Percentiles rank a stretch among this genome's conserved stretches.
Evolutionary conservation across 1,140 invertebrate species (phyloP).

Genomic region (Neodiprion virginianus): DNA sequence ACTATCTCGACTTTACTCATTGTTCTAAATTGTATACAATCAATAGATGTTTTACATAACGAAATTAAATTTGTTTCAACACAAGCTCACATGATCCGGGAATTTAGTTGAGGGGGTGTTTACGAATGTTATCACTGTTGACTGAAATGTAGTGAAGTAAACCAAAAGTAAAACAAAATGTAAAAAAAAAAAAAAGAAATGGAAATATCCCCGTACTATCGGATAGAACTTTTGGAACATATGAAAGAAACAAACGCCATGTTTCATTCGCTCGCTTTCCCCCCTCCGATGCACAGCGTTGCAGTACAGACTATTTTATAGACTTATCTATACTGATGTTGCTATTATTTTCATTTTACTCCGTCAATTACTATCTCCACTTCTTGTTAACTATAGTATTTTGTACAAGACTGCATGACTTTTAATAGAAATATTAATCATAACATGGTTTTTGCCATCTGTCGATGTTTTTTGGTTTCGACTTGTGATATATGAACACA

Average conservation of each 20-base stretch:
- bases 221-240: conserved; percentile 36
- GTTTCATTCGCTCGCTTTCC: conserved; percentile 46
- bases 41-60: not conserved
- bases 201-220: not conserved
- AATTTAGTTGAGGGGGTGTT: no score
- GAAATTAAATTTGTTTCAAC: not conserved
- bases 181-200: not conserved
- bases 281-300: conserved; percentile 36
- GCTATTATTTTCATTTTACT: conserved; percentile 16
- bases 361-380: conserved; percentile 6
- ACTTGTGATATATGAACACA: not conserved
- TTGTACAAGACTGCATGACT: conserved; percentile 29
- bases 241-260: conserved; percentile 58
- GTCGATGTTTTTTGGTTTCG: conserved; percentile 46
- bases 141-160: not conserved
- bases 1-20: not conserved
- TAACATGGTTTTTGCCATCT: conserved; percentile 55
- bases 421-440: conserved; percentile 47
- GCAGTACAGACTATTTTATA: conserved; percentile 30
- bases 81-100: not conserved
- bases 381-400: conserved; percentile 20
- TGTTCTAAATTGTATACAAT: not conserved
- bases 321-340: conserved; percentile 21
- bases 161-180: not conserved
- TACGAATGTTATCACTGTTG: not conserved